phyloP scores from a whole-genome alignment of 2,113 vertebrate species.

The Ifrita kowaldi region DNA sequence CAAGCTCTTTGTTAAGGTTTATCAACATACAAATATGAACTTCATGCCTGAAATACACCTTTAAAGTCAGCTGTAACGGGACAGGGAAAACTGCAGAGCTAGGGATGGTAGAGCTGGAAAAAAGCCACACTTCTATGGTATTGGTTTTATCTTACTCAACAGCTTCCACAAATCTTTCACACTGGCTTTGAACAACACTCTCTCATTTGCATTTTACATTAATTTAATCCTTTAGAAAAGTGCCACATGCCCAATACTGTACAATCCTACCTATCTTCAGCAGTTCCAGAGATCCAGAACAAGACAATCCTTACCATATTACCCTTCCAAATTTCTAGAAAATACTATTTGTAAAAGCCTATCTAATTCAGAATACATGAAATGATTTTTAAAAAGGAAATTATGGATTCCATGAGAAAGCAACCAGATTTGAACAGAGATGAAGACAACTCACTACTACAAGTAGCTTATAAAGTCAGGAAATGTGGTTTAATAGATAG shows the following conservation, averaged over 20 bases:
- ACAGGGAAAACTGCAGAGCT: background rate
- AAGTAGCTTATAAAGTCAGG: background rate
- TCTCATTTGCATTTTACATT: background rate
- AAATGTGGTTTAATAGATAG: background rate
- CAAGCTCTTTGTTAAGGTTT: background rate
- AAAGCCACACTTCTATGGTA: background rate
- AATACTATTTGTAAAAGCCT: background rate
- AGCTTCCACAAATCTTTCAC: background rate
- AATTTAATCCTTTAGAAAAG: background rate
- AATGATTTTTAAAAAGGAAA: background rate
- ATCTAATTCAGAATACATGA: background rate
- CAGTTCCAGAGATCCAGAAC: background rate
- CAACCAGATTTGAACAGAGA: background rate
- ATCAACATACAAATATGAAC: background rate
- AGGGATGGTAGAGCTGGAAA: background rate
- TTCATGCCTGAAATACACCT: background rate
- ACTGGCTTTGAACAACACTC: background rate
- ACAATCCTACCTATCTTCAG: background rate
- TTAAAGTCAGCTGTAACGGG: background rate
- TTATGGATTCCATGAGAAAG: background rate
- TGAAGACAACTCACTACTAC: background rate
- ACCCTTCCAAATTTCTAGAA: background rate
- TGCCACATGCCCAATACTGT: accelerated
- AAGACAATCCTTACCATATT: background rate
- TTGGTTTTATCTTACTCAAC: background rate